Evolutionary conservation across 2,888 invertebrate genomes (phyloP), one percentile per base, ranked within the genome.

Genomic region (Campopleginae sp.): DNA sequence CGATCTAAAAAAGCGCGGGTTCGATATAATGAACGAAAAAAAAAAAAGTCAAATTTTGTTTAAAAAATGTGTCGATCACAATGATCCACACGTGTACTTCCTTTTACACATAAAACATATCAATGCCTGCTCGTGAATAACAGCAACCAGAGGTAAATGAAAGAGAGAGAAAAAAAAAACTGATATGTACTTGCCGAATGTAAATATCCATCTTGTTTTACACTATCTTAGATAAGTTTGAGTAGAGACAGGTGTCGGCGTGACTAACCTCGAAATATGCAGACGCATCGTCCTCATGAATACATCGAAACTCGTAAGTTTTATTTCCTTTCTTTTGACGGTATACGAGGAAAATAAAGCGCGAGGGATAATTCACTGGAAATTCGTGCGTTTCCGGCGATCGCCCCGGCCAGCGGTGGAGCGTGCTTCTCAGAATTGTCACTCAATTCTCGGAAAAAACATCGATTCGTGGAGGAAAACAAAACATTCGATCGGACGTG

Each of bases 201-300:
- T n/a, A 51, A 51, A 51, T 51, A 51, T 51, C 19, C n/a, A 51
- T 54, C 54, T 54, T 4, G 23, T 58, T 58, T 14, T 27, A 27
- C 27, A 58, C 27, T 27, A 23, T 27, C 27, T 27, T 27, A 58
- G 58, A 14, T 58, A 14, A 58, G 27, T 58, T 58, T 58, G 58
- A 27, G 27, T 58, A 27, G 27, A 58, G 58, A 58, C 58, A 58
- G 58, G 58, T 58, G 58, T 27, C 58, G 58, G 14, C 27, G 14
- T 27, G 58, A 27, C 27, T 58, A 27, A 58, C 27, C 27, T 58
- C 58, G 27, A 58, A 58, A 58, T 1, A 58, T 58, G 58, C 58
- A 58, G 58, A 58, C 27, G 58, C 58, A 58, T 58, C 58, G 58
- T 58, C 58, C 27, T 58, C 27, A 27, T 5, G 27, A 58, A 58